Base-by-base conservation (phyloP, 2,888 invertebrate genomes). In the Microdon myrmicae region DNA sequence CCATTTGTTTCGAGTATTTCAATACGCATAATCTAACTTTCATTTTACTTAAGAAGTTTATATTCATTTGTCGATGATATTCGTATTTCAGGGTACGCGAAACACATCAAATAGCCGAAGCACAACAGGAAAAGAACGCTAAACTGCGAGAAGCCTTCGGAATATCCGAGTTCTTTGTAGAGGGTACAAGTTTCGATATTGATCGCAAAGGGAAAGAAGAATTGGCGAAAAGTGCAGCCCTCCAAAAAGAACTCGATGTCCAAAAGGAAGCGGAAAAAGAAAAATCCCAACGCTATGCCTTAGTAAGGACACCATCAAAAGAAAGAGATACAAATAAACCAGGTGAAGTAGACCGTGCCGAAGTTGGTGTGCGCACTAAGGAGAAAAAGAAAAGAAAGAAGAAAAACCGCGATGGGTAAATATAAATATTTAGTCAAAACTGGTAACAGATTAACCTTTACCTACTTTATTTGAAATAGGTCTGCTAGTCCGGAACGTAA, bases 101-200 rank as follows among this genome's bases (percentile, higher is more conserved):
- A 78, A 96, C 95, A 34, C 97, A 98, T 83, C 94, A 96, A 80
- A 88, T 95, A 68, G 96, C 97, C 1, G 94, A 94, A 79, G 96
- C 96, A 14, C 96, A 96, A 78, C 92, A 93, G 74, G 92, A 94
- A 80, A 96, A 96, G 81, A 97, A 97, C 84, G 92, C 92, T 2
- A 88, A 90, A 49, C 83, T 97, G 60, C 88, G 95, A 45, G 92
- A 94, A 78, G 97, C 96, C 3, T 96, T 97, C 79, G 96, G 96
- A 51, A 94, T 98, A 71, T 90, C 93, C 17, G 91, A 94, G 71
- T 90, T 88, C 74, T 97, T 96, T 82, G 92, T 95, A 48, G 96
- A 96, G 79, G 96, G 96, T 68, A 90, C 91, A 75, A 93, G 94
- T 76, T 86, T 96, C 78, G 94, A 94, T 81, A 88, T 91, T 2